Evolutionary conservation across 2,113 vertebrate species (phyloP).

Genomic region (Xiphophorus hellerii): DNA sequence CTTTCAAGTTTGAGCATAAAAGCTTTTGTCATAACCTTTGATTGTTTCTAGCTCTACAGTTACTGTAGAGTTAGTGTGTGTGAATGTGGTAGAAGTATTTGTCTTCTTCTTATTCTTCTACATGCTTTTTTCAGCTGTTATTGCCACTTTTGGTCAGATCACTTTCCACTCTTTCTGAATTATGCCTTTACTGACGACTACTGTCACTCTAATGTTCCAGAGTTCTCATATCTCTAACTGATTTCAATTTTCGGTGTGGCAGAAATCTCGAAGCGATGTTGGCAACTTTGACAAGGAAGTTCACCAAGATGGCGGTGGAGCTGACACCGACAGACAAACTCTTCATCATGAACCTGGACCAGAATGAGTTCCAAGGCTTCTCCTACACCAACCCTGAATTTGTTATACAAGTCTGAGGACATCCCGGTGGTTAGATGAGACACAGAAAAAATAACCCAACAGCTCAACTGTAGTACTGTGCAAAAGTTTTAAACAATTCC

Average conservation of each 20-base stretch:
- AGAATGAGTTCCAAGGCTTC: constrained; percentile 98
- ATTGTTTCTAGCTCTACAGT: constrained; percentile 35
- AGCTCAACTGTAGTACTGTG: neutral
- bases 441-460: constrained; percentile 12
- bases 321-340: constrained; percentile 99
- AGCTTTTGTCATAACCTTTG: too few relatives aligned
- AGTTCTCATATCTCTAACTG: neutral
- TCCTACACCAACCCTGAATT: constrained; percentile 99
- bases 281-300: constrained; percentile 99
- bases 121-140: constrained; percentile 36
- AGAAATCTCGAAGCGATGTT: constrained; percentile 92
- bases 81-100: constrained; percentile 26
- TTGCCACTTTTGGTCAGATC: constrained; percentile 19
- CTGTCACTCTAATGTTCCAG: neutral
- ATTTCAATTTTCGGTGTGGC: constrained; percentile 38
- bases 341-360: constrained; percentile 99
- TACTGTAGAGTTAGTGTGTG: neutral
- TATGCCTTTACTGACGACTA: neutral
- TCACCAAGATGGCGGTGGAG: constrained; percentile 96
- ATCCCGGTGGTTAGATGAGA: constrained; percentile 7
- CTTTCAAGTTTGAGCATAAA: too few relatives aligned
- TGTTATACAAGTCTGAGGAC: constrained; percentile 91
- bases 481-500: neutral
- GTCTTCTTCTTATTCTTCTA: constrained; percentile 3
- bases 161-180: constrained; percentile 6